A percentile compares a stretch with the other conserved stretches of the same genome.
phyloP scores from a whole-genome alignment of 2,797 vertebrate species.

The Thalassophryne amazonica region DNA sequence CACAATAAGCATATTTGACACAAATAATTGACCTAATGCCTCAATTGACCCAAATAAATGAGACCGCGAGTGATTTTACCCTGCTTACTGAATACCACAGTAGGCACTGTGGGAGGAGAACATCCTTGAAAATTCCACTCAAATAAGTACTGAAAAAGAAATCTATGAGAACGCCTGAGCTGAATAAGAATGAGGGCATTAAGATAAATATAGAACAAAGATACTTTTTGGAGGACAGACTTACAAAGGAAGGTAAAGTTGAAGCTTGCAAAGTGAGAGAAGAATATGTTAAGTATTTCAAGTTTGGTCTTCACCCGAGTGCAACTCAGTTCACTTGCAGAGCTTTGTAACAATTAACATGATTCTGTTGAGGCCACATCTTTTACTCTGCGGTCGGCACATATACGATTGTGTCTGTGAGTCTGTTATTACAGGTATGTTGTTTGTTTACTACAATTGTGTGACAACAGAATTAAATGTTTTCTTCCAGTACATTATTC shows the following conservation, averaged over 20 bases:
- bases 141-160: slow-evolving; percentile 55
- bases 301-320: slow-evolving; percentile 9
- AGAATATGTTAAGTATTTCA: neutral
- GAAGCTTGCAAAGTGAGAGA: slow-evolving; percentile 26
- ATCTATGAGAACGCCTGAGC: slow-evolving; percentile 43
- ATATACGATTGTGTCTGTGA: slow-evolving; percentile 1
- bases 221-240: slow-evolving; percentile 59
- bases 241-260: slow-evolving; percentile 52
- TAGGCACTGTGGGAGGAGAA: slow-evolving; percentile 34
- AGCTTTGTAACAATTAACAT: slow-evolving; percentile 15
- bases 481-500: slow-evolving; percentile 64
- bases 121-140: slow-evolving; percentile 57
- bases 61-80: slow-evolving; percentile 5
- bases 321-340: slow-evolving; percentile 2
- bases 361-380: neutral
- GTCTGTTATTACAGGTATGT: slow-evolving; percentile 49
- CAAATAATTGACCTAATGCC: slow-evolving; percentile 20
- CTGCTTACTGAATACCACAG: slow-evolving; percentile 26
- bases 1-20: slow-evolving; percentile 6
- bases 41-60: slow-evolving; percentile 39
- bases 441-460: slow-evolving; percentile 45
- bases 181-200: slow-evolving; percentile 68
- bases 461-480: slow-evolving; percentile 47
- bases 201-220: slow-evolving; percentile 70
- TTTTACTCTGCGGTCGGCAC: slow-evolving; percentile 4